Base-by-base conservation (phyloP, 2,797 vertebrate genomes). In the Cossypha niveicapilla region DNA sequence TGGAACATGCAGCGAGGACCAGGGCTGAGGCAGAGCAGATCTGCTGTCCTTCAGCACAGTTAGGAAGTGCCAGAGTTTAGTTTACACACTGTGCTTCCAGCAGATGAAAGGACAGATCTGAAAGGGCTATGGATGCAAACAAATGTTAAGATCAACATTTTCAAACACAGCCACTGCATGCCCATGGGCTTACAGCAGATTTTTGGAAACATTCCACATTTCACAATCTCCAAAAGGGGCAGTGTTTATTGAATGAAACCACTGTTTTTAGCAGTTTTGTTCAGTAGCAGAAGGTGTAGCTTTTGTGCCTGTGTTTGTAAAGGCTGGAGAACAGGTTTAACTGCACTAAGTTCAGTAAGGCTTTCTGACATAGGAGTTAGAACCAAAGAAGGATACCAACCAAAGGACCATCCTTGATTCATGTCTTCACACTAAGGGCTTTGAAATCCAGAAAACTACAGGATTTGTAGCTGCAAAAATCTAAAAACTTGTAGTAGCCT, bases 1-100 rank as follows among this genome's bases (percentile, higher is more conserved):
- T 58, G 75, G 44, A n/a, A 23, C 10, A 27, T 6, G 8, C 8
- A 56, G 8, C 0, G 0, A 66, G 25, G n/a, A 21, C 11, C 10
- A 76, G 13, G 47, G 24, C 10, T n/a, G 66, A 70, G 42, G 53
- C 32, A 53, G 32, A 16, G 47, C 47, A 81, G 66, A 42, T 28
- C 53, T 74, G 32, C 61, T 66, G 27, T 62, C 35, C 37, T 67
- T 77, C 48, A 81, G 32, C 24, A 53, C 25, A 39, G 34, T 25
- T 13, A 41, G 2, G 9, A 67, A 22, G 19, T 76, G 37, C 19
- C 71, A 74, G 48, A 58, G 34, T 87, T 67, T 13, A 30, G 6
- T 47, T 81, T 78, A 15, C 35, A 53, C 3, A 2, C 17, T 15
- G 17, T 63, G 10, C n/a, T 90, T 88, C 86, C 51, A 88, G 41